Evolutionary conservation across 2,113 vertebrate species (phyloP).

Genomic region (Dolichotis patagonum): DNA sequence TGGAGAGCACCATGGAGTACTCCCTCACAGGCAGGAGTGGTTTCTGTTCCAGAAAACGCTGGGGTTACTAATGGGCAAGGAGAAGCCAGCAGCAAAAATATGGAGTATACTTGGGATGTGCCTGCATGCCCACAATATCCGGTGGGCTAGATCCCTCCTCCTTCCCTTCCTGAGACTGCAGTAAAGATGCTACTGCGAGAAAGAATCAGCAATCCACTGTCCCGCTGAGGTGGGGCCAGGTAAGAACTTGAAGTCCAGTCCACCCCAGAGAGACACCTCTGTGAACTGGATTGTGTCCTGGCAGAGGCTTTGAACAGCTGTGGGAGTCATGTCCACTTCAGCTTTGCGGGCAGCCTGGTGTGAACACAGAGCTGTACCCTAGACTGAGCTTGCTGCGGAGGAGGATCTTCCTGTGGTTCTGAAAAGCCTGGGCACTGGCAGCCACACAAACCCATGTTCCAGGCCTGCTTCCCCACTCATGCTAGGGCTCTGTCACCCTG

Average conservation of each 20-base stretch:
- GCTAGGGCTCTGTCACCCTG: neutral
- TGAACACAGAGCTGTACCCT: neutral
- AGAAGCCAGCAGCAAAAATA: neutral
- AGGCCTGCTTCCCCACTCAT: neutral
- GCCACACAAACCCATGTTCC: neutral
- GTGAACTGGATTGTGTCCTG: neutral
- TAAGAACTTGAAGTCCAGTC: neutral
- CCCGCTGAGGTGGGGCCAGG: neutral
- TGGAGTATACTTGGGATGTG: neutral
- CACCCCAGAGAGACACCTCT: neutral
- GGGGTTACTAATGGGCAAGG: neutral
- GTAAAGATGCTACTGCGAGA: neutral
- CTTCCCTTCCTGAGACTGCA: neutral
- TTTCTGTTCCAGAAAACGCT: constrained; percentile 44
- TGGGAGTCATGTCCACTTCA: accelerated
- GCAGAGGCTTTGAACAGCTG: neutral
- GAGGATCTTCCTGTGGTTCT: neutral
- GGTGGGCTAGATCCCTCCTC: neutral
- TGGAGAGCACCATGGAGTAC: constrained; percentile 40
- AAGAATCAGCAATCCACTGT: neutral
- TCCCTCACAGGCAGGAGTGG: neutral
- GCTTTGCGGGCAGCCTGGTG: neutral
- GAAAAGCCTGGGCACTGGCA: neutral
- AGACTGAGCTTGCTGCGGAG: neutral
- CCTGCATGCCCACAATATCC: neutral